These are phyloP conservation scores for Cephus rjabovi DNA, from an alignment of 2,888 invertebrate species.

Conservation along the genomic window DNA sequence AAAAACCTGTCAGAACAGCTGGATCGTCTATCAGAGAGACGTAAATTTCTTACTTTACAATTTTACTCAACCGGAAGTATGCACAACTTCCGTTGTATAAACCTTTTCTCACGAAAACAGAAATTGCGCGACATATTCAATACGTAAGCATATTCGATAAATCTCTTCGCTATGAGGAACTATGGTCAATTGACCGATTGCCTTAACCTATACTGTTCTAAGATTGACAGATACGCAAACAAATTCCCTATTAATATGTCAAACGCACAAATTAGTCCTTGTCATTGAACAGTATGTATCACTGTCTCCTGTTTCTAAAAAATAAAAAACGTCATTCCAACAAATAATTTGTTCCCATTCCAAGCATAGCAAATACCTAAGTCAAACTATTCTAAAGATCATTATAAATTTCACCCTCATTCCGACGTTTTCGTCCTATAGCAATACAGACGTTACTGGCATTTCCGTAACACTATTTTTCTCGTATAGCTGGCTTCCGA, in stretches of 20 bases:
- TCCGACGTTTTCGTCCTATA: background rate
- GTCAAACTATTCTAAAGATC: background rate
- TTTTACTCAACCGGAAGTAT: background rate
- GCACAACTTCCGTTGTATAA: background rate
- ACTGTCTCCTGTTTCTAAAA: background rate
- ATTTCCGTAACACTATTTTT: background rate
- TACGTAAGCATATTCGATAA: background rate
- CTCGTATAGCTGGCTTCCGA: background rate
- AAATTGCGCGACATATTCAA: background rate
- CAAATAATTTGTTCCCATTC: background rate
- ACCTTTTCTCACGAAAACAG: background rate
- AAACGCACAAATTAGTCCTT: background rate
- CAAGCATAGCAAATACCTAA: background rate
- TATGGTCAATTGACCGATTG: background rate
- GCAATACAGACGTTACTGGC: background rate
- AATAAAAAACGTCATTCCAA: background rate
- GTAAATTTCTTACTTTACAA: background rate
- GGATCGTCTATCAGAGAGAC: background rate
- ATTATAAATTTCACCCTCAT: background rate
- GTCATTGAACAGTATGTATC: background rate
- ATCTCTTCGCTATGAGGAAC: background rate
- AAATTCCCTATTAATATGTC: background rate
- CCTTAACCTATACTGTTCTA: background rate
- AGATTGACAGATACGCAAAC: background rate
- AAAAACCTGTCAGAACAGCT: background rate